A percentile compares a stretch with the other conserved stretches of the same genome.
These are phyloP conservation scores for Enteromius paludinosus DNA, from an alignment of 2,797 vertebrate genomes.

Conservation along the genomic window DNA sequence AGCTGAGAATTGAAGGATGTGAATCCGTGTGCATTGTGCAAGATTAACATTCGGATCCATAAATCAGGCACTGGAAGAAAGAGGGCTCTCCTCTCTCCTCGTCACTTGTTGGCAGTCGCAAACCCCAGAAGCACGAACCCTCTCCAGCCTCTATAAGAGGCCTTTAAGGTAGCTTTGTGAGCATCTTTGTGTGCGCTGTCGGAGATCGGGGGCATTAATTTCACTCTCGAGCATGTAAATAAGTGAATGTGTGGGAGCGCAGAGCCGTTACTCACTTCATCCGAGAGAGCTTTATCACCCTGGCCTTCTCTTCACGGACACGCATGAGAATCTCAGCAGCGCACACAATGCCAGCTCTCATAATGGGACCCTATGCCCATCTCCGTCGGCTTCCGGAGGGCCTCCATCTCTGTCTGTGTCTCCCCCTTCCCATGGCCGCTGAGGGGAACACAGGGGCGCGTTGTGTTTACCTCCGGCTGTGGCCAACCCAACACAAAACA, in stretches of 20 bases:
- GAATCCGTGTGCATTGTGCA: not conserved
- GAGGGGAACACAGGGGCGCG: constrained; percentile 65
- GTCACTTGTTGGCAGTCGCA: not conserved
- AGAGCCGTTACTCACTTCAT: constrained; percentile 75
- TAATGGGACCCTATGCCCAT: constrained; percentile 66
- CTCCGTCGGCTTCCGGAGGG: constrained; percentile 72
- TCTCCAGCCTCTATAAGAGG: constrained; percentile 63
- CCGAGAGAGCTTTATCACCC: constrained; percentile 76
- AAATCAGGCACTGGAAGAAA: not conserved
- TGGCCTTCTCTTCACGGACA: constrained; percentile 68
- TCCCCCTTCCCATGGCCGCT: constrained; percentile 60
- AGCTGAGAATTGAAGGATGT: not conserved
- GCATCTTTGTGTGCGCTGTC: constrained; percentile 71
- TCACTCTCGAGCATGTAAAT: constrained; percentile 79
- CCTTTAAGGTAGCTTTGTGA: constrained; percentile 73
- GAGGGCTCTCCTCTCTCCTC: not conserved
- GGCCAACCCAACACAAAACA: constrained; percentile 80
- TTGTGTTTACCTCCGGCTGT: constrained; percentile 79
- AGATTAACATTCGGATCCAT: not conserved
- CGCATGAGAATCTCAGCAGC: constrained; percentile 74
- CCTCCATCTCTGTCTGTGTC: constrained; percentile 50
- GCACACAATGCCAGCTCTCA: constrained; percentile 66
- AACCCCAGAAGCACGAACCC: constrained; percentile 50
- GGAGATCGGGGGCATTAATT: constrained; percentile 74
- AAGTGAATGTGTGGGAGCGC: constrained; percentile 76